A percentile compares a stretch with the other conserved stretches of the same genome.
phyloP scores from a whole-genome alignment of 2,888 invertebrate species.

The Elegia similella region DNA sequence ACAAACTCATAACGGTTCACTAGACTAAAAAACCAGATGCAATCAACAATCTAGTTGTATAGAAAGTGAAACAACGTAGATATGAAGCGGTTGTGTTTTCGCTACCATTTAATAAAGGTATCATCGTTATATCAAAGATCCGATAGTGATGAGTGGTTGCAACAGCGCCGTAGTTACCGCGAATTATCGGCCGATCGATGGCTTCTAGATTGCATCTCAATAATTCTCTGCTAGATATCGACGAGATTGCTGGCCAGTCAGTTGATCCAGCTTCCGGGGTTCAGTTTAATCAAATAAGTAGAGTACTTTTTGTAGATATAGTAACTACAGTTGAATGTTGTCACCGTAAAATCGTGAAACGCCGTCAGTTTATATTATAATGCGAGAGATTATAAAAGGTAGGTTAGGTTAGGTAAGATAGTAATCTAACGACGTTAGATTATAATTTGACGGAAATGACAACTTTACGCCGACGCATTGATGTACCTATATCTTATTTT shows the following conservation, averaged over 20 bases:
- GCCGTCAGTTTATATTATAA: too few relatives aligned
- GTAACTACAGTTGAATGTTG: not conserved
- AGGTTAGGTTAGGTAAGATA: too few relatives aligned
- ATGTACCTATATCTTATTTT: too few relatives aligned
- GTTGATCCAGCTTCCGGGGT: constrained; percentile 58
- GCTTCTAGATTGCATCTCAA: constrained; percentile 79
- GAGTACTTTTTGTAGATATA: not conserved
- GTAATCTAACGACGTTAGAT: too few relatives aligned
- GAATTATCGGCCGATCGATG: constrained; percentile 75
- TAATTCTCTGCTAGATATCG: constrained; percentile 68
- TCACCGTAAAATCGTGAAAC: too few relatives aligned
- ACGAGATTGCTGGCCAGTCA: constrained; percentile 49
- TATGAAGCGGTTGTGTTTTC: constrained; percentile 27
- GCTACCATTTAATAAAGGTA: constrained; percentile 79
- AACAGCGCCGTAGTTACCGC: constrained; percentile 69
- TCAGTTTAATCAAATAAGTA: constrained; percentile 43
- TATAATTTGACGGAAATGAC: too few relatives aligned
- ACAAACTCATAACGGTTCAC: too few relatives aligned
- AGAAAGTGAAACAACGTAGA: constrained; percentile 11
- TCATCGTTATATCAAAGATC: constrained; percentile 60
- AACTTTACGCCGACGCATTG: too few relatives aligned
- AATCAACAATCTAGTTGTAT: not conserved
- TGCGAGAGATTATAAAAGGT: too few relatives aligned
- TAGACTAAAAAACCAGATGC: not conserved
- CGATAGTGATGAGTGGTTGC: constrained; percentile 71